These are phyloP conservation scores for Drosophila merina DNA, from an alignment of 2,888 invertebrate species.

Conservation along the genomic window DNA sequence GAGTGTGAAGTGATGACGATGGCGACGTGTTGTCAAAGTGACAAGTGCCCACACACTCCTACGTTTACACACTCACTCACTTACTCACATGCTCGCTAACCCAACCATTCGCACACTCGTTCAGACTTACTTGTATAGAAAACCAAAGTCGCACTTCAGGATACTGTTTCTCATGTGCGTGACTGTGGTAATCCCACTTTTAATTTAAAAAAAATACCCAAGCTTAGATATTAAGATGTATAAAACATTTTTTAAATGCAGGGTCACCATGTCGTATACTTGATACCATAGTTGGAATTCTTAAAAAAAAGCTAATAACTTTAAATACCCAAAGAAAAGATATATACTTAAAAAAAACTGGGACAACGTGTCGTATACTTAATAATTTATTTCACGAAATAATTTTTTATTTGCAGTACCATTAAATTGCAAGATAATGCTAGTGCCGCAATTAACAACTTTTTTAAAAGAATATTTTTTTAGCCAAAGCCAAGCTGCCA, in stretches of 20 bases:
- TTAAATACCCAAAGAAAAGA: no score
- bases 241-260: no score
- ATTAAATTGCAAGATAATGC: background rate
- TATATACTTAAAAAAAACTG: no score
- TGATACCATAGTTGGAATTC: no score
- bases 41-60: slow-evolving; percentile 47
- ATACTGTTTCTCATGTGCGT: background rate
- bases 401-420: background rate
- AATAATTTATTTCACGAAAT: background rate
- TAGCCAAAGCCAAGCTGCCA: slow-evolving; percentile 8
- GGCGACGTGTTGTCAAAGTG: slow-evolving; percentile 52
- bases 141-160: slow-evolving; percentile 6
- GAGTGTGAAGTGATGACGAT: slow-evolving; percentile 40
- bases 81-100: slow-evolving; percentile 29
- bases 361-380: background rate
- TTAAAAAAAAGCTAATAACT: no score
- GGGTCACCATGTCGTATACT: no score
- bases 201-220: background rate
- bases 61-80: slow-evolving; percentile 32
- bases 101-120: slow-evolving; percentile 31
- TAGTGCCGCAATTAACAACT: background rate
- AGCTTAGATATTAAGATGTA: background rate
- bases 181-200: no score
- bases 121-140: slow-evolving; percentile 38
- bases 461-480: background rate